A percentile compares a stretch with the other conserved stretches of the same genome.
These are phyloP conservation scores for Mythimna loreyi DNA, from an alignment of 2,888 invertebrate genomes.

Conservation along the genomic window DNA sequence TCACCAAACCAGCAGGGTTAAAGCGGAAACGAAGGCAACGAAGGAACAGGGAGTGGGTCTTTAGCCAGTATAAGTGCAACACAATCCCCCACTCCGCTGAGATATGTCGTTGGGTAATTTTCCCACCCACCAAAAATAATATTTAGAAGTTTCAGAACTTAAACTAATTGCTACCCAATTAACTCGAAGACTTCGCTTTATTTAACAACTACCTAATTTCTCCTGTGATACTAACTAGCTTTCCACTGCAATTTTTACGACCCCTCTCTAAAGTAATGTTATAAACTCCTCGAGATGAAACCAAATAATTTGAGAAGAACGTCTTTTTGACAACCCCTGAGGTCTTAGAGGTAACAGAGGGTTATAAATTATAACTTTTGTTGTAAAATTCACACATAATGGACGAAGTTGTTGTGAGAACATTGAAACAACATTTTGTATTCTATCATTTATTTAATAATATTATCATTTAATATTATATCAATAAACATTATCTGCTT, in stretches of 20 bases:
- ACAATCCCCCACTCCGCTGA: too few species aligned
- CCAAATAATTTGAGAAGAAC: background rate
- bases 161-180: too few species aligned
- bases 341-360: background rate
- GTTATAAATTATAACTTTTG: conserved; percentile 16
- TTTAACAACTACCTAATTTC: too few species aligned
- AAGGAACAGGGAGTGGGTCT: too few species aligned
- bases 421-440: background rate
- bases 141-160: too few species aligned
- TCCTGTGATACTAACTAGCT: too few species aligned
- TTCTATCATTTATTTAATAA: background rate
- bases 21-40: too few species aligned
- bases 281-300: background rate
- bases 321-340: background rate
- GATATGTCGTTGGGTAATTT: too few species aligned
- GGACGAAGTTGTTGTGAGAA: conserved; percentile 6
- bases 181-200: too few species aligned
- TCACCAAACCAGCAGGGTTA: too few species aligned
- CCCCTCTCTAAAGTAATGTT: background rate
- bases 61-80: too few species aligned
- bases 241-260: conserved; percentile 18
- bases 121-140: too few species aligned
- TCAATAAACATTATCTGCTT: background rate
- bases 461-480: background rate
- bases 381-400: conserved; percentile 11